Evolutionary conservation across 2,113 vertebrate genomes (phyloP).

Genomic region (Electrona antarctica): DNA sequence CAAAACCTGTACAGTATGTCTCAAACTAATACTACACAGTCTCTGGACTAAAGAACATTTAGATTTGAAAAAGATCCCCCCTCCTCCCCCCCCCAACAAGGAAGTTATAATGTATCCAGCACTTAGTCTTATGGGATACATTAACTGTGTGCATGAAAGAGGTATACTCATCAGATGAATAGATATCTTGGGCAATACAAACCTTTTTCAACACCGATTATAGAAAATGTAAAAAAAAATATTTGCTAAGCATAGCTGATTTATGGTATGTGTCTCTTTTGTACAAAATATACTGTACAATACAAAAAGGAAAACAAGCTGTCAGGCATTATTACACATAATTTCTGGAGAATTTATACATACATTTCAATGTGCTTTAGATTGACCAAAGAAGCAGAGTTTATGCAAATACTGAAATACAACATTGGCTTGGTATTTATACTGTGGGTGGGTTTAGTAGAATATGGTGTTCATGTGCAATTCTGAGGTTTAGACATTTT

Average conservation of each 20-base stretch:
- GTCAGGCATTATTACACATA: constrained; percentile 13
- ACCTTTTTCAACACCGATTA: not conserved
- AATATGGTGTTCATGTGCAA: constrained; percentile 36
- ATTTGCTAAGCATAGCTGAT: constrained; percentile 12
- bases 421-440: constrained; percentile 14
- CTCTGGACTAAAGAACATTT: not conserved
- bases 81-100: not conserved
- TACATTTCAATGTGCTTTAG: constrained; percentile 28
- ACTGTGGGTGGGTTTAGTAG: constrained; percentile 5
- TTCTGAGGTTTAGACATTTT: constrained; percentile 28
- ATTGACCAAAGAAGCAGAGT: constrained; percentile 1
- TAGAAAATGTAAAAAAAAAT: constrained; percentile 18
- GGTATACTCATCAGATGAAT: not conserved
- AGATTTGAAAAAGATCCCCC: not conserved
- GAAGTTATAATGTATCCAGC: not conserved
- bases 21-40: too few relatives aligned
- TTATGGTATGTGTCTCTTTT: constrained; percentile 23
- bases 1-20: constrained; percentile 1
- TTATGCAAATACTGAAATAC: constrained; percentile 37
- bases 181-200: not conserved
- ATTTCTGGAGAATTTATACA: constrained; percentile 36
- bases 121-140: not conserved
- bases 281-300: constrained; percentile 31
- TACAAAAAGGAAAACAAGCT: constrained; percentile 16
- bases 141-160: not conserved